A percentile compares a stretch with the other conserved stretches of the same genome.
Conservation (phyloP, 2,113 vertebrate species). For the Martes martes region DNA sequence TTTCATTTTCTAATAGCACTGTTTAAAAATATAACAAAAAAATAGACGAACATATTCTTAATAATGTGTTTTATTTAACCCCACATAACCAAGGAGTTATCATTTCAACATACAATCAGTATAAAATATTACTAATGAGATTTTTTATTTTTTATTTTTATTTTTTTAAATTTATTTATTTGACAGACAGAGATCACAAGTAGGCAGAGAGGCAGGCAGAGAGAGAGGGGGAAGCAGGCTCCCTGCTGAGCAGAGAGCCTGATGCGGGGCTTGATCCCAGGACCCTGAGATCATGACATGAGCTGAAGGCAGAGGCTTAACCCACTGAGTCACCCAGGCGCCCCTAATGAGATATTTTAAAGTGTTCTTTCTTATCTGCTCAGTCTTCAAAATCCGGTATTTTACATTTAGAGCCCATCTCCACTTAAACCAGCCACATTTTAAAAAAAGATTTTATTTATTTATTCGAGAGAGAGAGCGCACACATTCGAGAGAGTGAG, state of each 20-base stretch:
- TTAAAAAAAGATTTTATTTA: too few species aligned
- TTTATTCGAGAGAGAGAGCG: too few species aligned
- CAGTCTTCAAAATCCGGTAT: not conserved
- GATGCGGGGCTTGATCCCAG: too few species aligned
- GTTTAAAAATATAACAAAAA: not conserved
- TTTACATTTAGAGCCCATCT: not conserved
- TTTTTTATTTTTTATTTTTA: not conserved
- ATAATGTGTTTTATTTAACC: not conserved
- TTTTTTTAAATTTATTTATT: too few species aligned
- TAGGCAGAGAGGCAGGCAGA: too few species aligned
- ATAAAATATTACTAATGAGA: not conserved
- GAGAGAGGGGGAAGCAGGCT: too few species aligned
- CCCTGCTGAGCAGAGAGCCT: too few species aligned
- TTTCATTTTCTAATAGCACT: not conserved
- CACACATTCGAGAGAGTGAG: too few species aligned
- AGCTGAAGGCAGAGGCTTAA: too few species aligned
- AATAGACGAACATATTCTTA: not conserved
- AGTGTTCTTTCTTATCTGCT: not conserved
- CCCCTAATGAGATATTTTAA: not conserved
- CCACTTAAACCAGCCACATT: not conserved
- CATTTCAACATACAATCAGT: not conserved
- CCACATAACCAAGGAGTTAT: not conserved
- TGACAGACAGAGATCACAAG: too few species aligned
- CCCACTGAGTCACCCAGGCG: too few species aligned
- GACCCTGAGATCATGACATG: too few species aligned